These are phyloP conservation scores for Octomys mimax DNA, from an alignment of 2,797 vertebrate species.

Conservation along the genomic window DNA sequence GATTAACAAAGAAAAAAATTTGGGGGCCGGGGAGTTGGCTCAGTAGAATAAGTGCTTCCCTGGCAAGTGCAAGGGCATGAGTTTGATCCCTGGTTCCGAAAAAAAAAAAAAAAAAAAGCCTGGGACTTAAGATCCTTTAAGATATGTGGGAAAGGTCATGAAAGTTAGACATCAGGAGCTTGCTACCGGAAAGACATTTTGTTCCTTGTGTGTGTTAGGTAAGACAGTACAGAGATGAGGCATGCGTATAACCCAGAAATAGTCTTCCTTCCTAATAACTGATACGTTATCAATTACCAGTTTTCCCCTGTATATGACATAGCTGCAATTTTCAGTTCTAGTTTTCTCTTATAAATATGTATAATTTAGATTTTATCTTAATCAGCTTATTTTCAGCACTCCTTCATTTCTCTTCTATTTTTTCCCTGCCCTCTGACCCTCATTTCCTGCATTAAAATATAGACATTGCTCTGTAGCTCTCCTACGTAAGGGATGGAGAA, in stretches of 20 bases:
- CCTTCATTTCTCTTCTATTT: not conserved
- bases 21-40: no score
- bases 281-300: slow-evolving; percentile 17
- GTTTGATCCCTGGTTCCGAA: no score
- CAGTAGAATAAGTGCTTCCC: no score
- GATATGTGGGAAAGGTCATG: not conserved
- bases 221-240: not conserved
- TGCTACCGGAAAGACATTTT: not conserved
- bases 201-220: not conserved
- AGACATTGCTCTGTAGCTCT: not conserved
- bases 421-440: not conserved
- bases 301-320: not conserved
- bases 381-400: not conserved
- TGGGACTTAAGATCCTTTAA: not conserved
- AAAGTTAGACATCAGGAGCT: not conserved
- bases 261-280: not conserved
- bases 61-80: no score
- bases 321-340: not conserved
- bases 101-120: not conserved
- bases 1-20: not conserved
- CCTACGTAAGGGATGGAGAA: not conserved
- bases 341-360: not conserved
- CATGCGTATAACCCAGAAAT: not conserved
- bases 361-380: not conserved
- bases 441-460: not conserved